Evolutionary conservation across 2,888 invertebrate species (phyloP).

Genomic region (Chorisops tibialis): DNA sequence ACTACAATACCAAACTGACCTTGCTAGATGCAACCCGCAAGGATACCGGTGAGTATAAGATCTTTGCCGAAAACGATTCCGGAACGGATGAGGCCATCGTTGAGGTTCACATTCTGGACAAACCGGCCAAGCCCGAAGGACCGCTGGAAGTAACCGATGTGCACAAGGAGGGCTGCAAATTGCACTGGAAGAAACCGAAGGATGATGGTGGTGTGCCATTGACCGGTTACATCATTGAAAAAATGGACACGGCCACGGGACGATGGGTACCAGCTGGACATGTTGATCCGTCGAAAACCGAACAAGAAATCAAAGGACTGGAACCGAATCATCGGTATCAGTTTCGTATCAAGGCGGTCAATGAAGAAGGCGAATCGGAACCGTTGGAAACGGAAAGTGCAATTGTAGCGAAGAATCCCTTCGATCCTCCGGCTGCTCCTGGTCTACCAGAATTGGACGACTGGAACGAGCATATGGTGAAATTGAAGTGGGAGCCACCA

Average conservation of each 20-base stretch:
- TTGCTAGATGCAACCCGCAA: conserved; percentile 77
- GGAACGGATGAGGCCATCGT: conserved; percentile 93
- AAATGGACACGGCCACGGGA: conserved; percentile 85
- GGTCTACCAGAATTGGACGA: conserved; percentile 88
- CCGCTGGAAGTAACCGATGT: conserved; percentile 88
- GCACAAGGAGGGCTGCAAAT: conserved; percentile 88
- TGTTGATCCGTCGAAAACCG: conserved; percentile 75
- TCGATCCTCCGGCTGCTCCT: conserved; percentile 81
- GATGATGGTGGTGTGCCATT: conserved; percentile 94
- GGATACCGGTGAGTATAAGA: conserved; percentile 85
- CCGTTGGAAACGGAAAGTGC: conserved; percentile 86
- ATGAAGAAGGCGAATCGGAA: conserved; percentile 96
- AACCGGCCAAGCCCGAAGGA: conserved; percentile 62
- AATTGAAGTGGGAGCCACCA: conserved; percentile 87
- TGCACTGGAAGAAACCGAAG: conserved; percentile 92
- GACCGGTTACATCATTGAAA: conserved; percentile 88
- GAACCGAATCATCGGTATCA: conserved; percentile 95
- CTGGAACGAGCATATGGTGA: conserved; percentile 87
- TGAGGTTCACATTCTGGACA: conserved; percentile 81
- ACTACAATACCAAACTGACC: conserved; percentile 84
- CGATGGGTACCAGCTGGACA: conserved; percentile 86
- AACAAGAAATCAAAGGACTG: conserved; percentile 77
- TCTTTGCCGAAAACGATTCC: conserved; percentile 88
- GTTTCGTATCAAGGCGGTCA: conserved; percentile 95
- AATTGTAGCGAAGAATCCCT: conserved; percentile 95